These are phyloP conservation scores for Mungos mungo DNA, from an alignment of 2,113 vertebrate genomes.

Conservation along the genomic window DNA sequence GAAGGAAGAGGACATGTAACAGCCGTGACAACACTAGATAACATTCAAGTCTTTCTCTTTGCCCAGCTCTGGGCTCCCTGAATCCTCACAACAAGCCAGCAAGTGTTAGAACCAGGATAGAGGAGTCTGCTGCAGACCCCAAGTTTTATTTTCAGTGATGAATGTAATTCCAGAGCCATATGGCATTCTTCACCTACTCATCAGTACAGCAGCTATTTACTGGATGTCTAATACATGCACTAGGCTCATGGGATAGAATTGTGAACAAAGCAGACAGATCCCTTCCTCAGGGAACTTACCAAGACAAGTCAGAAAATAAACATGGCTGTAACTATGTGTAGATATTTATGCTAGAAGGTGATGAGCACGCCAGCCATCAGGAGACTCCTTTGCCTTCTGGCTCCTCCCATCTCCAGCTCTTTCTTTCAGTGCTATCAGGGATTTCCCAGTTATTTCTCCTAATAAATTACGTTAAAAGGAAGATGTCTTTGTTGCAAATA, in stretches of 20 bases:
- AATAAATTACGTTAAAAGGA: neutral
- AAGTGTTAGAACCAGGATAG: neutral
- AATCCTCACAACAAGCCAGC: neutral
- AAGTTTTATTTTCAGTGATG: neutral
- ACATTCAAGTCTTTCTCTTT: neutral
- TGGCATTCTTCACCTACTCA: neutral
- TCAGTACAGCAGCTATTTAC: neutral
- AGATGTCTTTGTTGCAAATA: neutral
- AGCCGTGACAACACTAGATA: accelerated
- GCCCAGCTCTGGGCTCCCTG: accelerated
- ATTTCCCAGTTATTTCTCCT: neutral
- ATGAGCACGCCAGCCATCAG: neutral
- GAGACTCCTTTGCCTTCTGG: neutral
- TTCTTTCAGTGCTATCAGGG: neutral
- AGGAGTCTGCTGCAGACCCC: neutral
- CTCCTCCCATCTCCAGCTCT: neutral
- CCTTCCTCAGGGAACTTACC: neutral
- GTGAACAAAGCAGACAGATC: neutral
- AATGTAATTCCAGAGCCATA: neutral
- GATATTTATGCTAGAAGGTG: accelerated
- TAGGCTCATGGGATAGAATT: neutral
- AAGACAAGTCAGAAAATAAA: neutral
- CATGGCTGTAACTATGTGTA: neutral
- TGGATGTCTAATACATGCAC: neutral
- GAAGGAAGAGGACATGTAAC: neutral